Conservation (phyloP, 2,113 vertebrate genomes). For the Lamprologus callipterus region DNA sequence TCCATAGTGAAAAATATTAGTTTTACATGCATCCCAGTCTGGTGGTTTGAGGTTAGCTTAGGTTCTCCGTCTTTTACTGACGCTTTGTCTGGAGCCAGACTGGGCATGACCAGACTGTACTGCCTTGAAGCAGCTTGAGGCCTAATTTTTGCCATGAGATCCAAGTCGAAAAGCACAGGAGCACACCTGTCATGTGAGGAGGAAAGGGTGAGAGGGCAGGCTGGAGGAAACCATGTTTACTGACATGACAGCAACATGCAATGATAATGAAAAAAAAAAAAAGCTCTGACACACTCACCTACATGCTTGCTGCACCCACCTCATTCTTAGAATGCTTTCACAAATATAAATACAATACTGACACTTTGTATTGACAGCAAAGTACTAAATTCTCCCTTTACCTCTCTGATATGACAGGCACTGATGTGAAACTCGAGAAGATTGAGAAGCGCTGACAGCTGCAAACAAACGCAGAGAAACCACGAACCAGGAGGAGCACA, state of each 20-base stretch:
- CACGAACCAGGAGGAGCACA: neutral
- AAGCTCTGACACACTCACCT: neutral
- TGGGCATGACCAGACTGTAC: conserved; percentile 37
- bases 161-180: neutral
- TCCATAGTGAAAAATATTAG: conserved; percentile 25
- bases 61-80: neutral
- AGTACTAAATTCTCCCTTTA: neutral
- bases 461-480: neutral
- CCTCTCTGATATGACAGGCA: neutral
- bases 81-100: conserved; percentile 54
- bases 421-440: neutral
- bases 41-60: conserved; percentile 21
- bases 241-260: neutral
- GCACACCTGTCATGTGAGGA: neutral
- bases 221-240: neutral
- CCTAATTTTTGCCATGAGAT: conserved; percentile 19
- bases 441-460: neutral
- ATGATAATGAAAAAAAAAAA: conserved; percentile 13
- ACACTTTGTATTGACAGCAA: neutral
- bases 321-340: neutral
- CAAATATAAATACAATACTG: neutral
- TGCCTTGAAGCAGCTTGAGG: conserved; percentile 33
- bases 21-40: conserved; percentile 13
- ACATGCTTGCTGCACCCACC: neutral
- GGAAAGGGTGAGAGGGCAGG: neutral